Base-by-base conservation (phyloP, 2,113 vertebrate species). In the Bufo gargarizans region DNA sequence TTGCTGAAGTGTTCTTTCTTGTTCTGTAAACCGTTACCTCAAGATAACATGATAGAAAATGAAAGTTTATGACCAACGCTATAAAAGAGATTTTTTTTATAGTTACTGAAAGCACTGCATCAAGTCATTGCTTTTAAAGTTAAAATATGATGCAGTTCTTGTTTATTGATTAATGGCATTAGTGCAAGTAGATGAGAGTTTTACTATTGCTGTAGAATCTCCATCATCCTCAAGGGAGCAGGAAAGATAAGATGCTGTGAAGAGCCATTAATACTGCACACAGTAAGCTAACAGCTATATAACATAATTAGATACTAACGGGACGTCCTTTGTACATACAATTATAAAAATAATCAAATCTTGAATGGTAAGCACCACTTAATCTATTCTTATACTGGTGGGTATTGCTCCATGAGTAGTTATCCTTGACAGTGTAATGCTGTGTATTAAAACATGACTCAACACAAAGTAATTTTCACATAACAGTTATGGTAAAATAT, bases 111-210 rank as follows among this genome's bases (percentile, higher is more conserved):
- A 88, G 78, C 78, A 43, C 43, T 19, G 43, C 67, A 88, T 82
- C 78, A 74, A 82, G 53, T 58, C 86, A 88, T 88, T 88, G 78
- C 82, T 82, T 88, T 88, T 72, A 61, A 82, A 59, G 67, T 53
- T 74, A 82, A 88, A 88, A 82, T 88, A 82, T 74, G 78, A 88
- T 88, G 63, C 53, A 47, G 53, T 19, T 72, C 63, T 81, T 88
- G 67, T 88, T 88, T 81, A 79, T 79, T 87, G 86, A 82, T 88
- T 82, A 88, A 58, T 74, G 74, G 78, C 78, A 88, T 88, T 88
- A 88, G 53, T 82, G 65, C 65, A 59, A 72, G 65, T 43, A 0
- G 22, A 74, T 74, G 33, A 74, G 65, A 19, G 55, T 88, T 82
- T 86, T 82, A 82, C 65, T 74, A 33, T 81, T 61, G 61, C 61